Evolutionary conservation across 2,113 vertebrate species (phyloP).

Genomic region (Ondatra zibethicus): DNA sequence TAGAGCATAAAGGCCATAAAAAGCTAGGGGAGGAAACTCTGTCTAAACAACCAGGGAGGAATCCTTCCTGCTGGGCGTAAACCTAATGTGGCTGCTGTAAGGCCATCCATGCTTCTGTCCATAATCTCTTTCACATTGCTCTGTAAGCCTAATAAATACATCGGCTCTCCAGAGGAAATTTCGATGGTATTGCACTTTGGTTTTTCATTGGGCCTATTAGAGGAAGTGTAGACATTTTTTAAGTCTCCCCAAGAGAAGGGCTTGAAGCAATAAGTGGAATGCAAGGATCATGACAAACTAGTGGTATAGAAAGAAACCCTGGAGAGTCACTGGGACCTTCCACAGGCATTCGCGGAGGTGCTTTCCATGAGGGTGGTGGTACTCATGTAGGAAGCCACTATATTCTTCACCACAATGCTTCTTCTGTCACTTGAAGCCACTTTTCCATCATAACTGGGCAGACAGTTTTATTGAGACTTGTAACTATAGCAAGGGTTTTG

Average conservation of each 20-base stretch:
- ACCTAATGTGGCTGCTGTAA: background rate
- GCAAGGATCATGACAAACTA: background rate
- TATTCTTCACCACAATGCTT: background rate
- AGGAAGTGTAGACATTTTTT: background rate
- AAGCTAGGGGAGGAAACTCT: background rate
- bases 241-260: background rate
- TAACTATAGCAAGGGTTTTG: background rate
- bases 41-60: background rate
- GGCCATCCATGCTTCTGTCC: no score
- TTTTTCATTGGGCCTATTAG: background rate
- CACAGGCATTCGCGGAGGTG: background rate
- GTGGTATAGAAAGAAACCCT: background rate
- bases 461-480: background rate
- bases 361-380: background rate
- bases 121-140: background rate
- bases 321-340: background rate
- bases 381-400: background rate
- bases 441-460: background rate
- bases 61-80: background rate
- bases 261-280: background rate
- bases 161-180: background rate
- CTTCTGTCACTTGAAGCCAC: background rate
- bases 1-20: background rate
- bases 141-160: background rate
- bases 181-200: background rate